A percentile compares a stretch with the other conserved stretches of the same genome.
These are phyloP conservation scores for Cheirogaleus medius DNA, from an alignment of 2,113 vertebrate species.

Conservation along the genomic window DNA sequence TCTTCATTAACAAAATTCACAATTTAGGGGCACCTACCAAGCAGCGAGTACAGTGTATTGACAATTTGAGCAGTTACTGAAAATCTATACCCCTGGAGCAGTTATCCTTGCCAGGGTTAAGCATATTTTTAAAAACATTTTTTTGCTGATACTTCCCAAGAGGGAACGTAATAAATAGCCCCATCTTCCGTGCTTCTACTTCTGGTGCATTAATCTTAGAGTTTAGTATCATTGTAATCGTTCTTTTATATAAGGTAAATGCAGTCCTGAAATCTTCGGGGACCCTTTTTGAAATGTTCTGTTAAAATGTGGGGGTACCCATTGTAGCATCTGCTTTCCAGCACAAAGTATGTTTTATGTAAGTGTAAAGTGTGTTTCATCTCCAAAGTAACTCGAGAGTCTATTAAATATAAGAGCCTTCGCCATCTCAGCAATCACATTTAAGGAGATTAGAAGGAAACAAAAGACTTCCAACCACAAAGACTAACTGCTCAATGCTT, in stretches of 20 bases:
- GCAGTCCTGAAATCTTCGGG: neutral
- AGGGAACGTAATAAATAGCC: conserved; percentile 46
- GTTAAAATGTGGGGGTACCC: neutral
- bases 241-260: neutral
- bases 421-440: neutral
- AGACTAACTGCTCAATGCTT: neutral
- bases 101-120: conserved; percentile 35
- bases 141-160: neutral
- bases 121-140: neutral
- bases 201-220: conserved; percentile 16
- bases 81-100: conserved; percentile 43
- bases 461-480: conserved; percentile 16
- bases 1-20: conserved; percentile 55
- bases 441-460: conserved; percentile 54
- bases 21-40: neutral
- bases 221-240: conserved; percentile 33
- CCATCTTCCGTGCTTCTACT: neutral
- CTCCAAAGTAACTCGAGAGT: neutral
- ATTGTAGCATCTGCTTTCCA: neutral
- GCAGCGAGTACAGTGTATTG: neutral
- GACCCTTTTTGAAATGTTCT: conserved; percentile 12
- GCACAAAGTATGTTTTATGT: neutral
- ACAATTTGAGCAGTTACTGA: conserved; percentile 25
- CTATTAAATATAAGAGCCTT: conserved; percentile 40
- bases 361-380: conserved; percentile 42